These are phyloP conservation scores for Priocnemis perturbator DNA, from an alignment of 2,888 invertebrate genomes.

Conservation along the genomic window DNA sequence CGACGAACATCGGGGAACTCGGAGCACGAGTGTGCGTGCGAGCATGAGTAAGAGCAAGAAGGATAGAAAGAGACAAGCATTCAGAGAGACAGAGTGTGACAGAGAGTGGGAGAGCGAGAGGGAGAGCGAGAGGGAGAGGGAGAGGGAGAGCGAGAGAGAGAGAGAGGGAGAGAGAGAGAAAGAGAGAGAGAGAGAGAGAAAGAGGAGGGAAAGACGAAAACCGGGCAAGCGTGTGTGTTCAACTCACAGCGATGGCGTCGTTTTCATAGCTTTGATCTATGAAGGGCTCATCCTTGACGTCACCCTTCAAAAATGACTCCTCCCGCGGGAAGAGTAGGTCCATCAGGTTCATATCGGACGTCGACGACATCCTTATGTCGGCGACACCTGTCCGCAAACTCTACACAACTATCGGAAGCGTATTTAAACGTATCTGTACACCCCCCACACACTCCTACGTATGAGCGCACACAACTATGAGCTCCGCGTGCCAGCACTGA, in stretches of 20 bases:
- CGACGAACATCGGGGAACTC: no score
- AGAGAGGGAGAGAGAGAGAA: neutral
- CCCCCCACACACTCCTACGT: neutral
- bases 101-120: neutral
- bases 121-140: neutral
- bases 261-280: conserved; percentile 58
- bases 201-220: neutral
- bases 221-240: neutral
- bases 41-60: no score
- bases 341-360: conserved; percentile 72
- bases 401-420: no score
- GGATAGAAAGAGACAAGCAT: neutral
- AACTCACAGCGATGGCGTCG: conserved; percentile 63
- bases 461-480: neutral
- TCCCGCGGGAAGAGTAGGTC: conserved; percentile 72
- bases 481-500: neutral
- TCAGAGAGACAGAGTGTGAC: neutral
- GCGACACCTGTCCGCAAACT: neutral
- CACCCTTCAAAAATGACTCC: conserved; percentile 67
- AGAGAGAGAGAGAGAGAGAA: neutral
- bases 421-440: no score
- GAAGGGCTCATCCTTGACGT: conserved; percentile 63
- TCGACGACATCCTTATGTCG: conserved; percentile 61
- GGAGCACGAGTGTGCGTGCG: no score
- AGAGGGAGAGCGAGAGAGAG: no score